Base-by-base conservation (phyloP, 2,113 vertebrate species). In the Xenopus laevis region DNA sequence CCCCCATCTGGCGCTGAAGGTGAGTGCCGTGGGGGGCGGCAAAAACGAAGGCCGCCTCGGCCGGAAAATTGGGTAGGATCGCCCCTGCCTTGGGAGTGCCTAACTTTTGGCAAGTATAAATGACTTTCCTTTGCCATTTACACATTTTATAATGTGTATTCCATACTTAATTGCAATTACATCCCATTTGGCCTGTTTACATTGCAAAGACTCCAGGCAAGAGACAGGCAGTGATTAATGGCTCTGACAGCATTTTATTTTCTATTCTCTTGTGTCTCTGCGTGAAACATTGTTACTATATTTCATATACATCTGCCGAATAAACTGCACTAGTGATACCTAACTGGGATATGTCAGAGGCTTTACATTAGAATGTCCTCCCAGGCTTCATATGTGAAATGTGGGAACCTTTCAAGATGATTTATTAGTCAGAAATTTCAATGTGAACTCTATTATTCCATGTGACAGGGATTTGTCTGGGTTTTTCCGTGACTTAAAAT, bases 141-240 rank as follows among this genome's bases (percentile, higher is more conserved):
- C 33, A 40, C 33, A 40, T 10, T 13, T 50, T 50, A 50, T 50
- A 12, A 50, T 4, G 47, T 13, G 9, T 13, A 50, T 9, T 50
- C 15, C 47, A 50, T 16, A 50, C 11, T 2, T 9, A 16, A 16
- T 10, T 47, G 46, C 13, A 47, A 47, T 50, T 50, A 50, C 15
- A 50, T 50, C 3, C 6, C 33, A 9, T 40, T 4, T 15, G 13
- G 47, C 2, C 47, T 50, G 52, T 30, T 61, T 61, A 44, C 62
- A 65, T 72, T 65, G 65, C 62, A 72, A 13, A 68, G 47, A 44
- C 27, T 68, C 44, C 45, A 52, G 45, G 65, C 18, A 20, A 63
- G 71, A 64, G 74, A 68, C 17, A 45, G 66, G 47, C 47, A 69
- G 67, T 77, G 74, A 77, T 77, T 77, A 77, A 77, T 77, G 57